Evolutionary conservation across 1,140 invertebrate species (phyloP).

Genomic region (Saccostrea cuccullata): DNA sequence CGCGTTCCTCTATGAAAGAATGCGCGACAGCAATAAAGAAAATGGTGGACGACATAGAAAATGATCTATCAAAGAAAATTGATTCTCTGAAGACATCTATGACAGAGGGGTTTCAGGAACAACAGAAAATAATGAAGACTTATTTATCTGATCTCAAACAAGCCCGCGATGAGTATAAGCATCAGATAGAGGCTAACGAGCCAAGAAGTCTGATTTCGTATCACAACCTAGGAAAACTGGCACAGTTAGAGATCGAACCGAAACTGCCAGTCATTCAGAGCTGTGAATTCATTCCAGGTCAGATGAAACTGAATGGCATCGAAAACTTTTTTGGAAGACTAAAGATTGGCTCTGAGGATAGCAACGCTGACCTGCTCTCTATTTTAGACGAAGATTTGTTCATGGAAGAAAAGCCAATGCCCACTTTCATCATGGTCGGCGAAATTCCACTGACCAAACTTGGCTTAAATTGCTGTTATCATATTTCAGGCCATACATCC

Average conservation of each 20-base stretch:
- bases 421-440: background rate
- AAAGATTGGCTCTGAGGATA: background rate
- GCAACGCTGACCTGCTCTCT: background rate
- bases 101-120: background rate
- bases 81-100: background rate
- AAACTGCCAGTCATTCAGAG: background rate
- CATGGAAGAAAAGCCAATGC: background rate
- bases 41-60: background rate
- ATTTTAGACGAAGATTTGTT: background rate
- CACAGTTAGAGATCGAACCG: background rate
- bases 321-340: background rate
- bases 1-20: background rate
- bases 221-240: background rate
- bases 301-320: background rate
- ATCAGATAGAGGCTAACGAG: background rate
- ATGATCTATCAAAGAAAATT: background rate
- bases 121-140: background rate
- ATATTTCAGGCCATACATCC: background rate
- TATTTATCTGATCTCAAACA: background rate
- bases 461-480: background rate
- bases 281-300: background rate
- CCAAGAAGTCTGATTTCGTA: background rate
- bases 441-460: background rate
- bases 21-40: background rate
- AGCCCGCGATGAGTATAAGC: background rate